These are phyloP conservation scores for Geococcyx californianus DNA, from an alignment of 2,113 vertebrate genomes.

Conservation along the genomic window DNA sequence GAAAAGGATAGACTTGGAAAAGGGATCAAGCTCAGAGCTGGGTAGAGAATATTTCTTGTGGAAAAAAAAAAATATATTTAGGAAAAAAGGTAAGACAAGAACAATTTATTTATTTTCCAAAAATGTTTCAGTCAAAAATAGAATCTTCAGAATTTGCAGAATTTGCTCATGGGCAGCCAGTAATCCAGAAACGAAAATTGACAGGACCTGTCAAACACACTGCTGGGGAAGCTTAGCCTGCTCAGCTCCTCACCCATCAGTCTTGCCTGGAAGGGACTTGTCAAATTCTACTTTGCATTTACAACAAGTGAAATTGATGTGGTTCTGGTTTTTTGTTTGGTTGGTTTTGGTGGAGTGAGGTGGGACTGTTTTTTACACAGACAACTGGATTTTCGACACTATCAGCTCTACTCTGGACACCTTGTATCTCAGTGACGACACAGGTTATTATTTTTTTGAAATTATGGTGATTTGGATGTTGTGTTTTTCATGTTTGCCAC, in stretches of 20 bases:
- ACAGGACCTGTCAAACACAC: constrained; percentile 13
- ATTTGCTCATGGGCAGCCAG: neutral
- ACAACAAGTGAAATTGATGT: neutral
- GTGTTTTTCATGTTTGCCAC: neutral
- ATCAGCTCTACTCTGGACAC: neutral
- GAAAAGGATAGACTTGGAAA: neutral
- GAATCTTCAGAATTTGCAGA: neutral
- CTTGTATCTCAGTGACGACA: neutral
- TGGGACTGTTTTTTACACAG: neutral
- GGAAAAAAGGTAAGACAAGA: neutral
- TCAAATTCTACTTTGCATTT: neutral
- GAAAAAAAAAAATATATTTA: neutral
- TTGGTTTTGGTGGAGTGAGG: accelerated
- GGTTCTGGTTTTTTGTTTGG: neutral
- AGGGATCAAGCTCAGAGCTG: neutral
- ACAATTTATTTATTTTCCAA: neutral
- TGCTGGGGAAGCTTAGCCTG: neutral
- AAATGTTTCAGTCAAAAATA: neutral
- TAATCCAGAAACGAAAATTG: constrained; percentile 21
- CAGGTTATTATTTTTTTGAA: neutral
- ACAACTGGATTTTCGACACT: neutral
- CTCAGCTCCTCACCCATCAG: neutral
- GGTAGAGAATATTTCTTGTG: neutral
- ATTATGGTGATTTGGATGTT: neutral
- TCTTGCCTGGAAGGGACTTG: constrained; percentile 22